phyloP scores from a whole-genome alignment of 1,140 invertebrate genomes.

The Pachypeltis micranthus region DNA sequence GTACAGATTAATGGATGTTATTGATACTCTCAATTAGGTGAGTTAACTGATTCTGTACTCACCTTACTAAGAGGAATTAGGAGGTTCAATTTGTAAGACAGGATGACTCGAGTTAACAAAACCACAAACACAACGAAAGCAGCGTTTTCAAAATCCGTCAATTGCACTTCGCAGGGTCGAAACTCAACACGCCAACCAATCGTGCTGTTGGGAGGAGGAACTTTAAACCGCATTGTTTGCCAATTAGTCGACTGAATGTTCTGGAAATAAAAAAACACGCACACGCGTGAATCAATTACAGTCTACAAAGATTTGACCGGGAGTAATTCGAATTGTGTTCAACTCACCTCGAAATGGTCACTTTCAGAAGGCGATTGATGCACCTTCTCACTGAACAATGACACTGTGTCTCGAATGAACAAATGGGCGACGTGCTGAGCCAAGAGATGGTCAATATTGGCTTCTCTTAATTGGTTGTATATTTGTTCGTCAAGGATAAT shows the following conservation, averaged over 20 bases:
- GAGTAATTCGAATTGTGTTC: too few species aligned
- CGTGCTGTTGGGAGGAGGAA: slow-evolving; percentile 83
- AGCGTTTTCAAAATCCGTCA: slow-evolving; percentile 99
- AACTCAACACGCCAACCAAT: slow-evolving; percentile 99
- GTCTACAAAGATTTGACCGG: too few species aligned
- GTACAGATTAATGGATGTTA: slow-evolving; percentile 11
- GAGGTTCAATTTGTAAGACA: slow-evolving; percentile 93
- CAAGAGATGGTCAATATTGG: slow-evolving; percentile 80
- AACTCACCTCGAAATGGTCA: slow-evolving; percentile 91
- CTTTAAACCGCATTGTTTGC: slow-evolving; percentile 99
- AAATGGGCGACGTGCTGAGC: slow-evolving; percentile 95
- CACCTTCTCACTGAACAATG: slow-evolving; percentile 90
- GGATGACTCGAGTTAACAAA: slow-evolving; percentile 87
- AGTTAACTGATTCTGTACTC: too few species aligned
- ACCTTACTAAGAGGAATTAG: slow-evolving; percentile 96
- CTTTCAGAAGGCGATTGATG: slow-evolving; percentile 90
- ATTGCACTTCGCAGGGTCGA: slow-evolving; percentile 93
- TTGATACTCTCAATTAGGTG: neutral
- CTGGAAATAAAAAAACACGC: slow-evolving; percentile 40
- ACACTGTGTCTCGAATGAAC: slow-evolving; percentile 95
- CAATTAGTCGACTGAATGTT: slow-evolving; percentile 99
- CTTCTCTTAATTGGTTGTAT: slow-evolving; percentile 66
- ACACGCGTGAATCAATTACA: too few species aligned
- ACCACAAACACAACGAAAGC: slow-evolving; percentile 98
- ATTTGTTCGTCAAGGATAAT: slow-evolving; percentile 76